Conservation (phyloP, 2,797 vertebrate genomes). For the Syncerus caffer region DNA sequence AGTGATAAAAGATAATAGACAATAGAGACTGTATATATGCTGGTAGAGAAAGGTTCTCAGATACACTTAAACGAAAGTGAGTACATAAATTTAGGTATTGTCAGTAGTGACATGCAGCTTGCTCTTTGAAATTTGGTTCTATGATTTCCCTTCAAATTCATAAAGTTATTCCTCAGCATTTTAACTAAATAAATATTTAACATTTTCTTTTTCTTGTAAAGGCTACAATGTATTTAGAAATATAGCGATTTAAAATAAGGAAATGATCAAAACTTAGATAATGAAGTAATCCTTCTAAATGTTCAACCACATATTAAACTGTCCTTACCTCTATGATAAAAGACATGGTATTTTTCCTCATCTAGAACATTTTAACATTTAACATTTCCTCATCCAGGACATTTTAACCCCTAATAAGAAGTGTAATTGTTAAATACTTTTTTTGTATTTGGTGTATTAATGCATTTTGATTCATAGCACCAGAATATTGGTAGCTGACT, state of each 20-base stretch:
- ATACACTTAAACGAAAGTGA: not conserved
- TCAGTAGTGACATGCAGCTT: not conserved
- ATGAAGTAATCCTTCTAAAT: not conserved
- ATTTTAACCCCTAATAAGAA: not conserved
- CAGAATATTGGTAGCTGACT: not conserved
- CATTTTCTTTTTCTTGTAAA: not conserved
- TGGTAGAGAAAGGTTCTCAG: not conserved
- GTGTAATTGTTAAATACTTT: not conserved
- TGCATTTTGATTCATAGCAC: not conserved
- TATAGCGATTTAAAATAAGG: not conserved
- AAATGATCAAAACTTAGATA: not conserved
- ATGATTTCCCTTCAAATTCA: not conserved
- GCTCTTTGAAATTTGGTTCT: slow-evolving; percentile 18
- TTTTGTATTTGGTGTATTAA: not conserved
- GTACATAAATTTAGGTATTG: not conserved
- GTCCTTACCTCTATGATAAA: not conserved
- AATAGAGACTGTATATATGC: not conserved
- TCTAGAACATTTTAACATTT: not conserved
- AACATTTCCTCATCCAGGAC: no score
- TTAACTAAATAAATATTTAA: not conserved
- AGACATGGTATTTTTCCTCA: not conserved
- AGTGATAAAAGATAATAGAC: not conserved
- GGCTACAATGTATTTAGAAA: not conserved
- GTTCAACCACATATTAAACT: not conserved
- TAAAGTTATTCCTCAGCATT: not conserved